Evolutionary conservation across 2,113 vertebrate genomes (phyloP).

Genomic region (Platysteira castanea): DNA sequence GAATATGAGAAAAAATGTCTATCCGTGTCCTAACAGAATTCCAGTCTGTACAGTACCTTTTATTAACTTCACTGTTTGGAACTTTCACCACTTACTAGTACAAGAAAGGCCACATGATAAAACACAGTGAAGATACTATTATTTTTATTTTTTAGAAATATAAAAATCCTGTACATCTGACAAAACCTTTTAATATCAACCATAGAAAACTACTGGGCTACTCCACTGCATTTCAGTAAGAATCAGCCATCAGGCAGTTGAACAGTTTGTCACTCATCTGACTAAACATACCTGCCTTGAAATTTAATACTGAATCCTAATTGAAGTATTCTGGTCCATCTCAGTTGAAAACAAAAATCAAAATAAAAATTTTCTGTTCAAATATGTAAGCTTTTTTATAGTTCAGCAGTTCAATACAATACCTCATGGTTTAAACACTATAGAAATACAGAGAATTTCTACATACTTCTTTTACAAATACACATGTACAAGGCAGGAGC

Average conservation of each 20-base stretch:
- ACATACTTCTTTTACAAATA: neutral
- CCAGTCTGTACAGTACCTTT: neutral
- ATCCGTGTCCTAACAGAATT: neutral
- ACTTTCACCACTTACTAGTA: neutral
- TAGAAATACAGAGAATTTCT: neutral
- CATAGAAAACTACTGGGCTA: neutral
- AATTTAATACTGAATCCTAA: neutral
- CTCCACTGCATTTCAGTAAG: neutral
- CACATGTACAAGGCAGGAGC: neutral
- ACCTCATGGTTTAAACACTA: neutral
- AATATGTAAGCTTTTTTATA: neutral
- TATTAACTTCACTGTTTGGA: neutral
- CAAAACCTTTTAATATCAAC: neutral
- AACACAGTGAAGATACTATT: neutral
- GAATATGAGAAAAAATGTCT: neutral
- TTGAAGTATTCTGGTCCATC: neutral
- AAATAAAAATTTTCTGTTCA: neutral
- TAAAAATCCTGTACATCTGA: slow-evolving; percentile 28
- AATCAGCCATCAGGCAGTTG: neutral
- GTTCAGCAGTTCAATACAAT: neutral
- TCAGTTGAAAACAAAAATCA: neutral
- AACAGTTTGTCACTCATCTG: neutral
- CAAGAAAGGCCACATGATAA: neutral
- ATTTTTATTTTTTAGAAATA: neutral
- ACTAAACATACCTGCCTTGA: neutral